Evolutionary conservation across 2,113 vertebrate genomes (phyloP), one percentile per base, ranked within the genome.

Genomic region (Morone chrysops): DNA sequence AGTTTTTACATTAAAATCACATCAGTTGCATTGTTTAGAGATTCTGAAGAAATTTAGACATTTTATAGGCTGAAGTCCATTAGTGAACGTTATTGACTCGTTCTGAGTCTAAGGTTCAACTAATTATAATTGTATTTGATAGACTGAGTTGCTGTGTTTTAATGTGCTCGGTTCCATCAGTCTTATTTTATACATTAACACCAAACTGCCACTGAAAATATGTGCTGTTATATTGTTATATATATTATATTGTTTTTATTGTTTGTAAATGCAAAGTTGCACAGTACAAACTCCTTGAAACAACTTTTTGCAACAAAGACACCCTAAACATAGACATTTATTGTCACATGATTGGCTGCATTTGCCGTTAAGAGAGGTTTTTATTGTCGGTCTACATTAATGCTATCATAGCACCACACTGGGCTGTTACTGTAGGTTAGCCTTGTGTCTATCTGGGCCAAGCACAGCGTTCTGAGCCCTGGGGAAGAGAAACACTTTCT

Each of bases 401-500:
- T 10, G 45, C 20, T n/a, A 2, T 60, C 17, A 14, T 0, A 22
- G 75, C 75, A 51, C 48, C 18, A 12, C 63, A n/a, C 62, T 60
- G 70, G 54, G 76, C 60, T 47, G 36, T 31, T 71, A 10, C 62
- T 69, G 70, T 8, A 66, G 87, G 87, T 74, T 71, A 70, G 65
- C 68, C 57, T 66, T 1, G 38, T 48, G 69, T 78, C 38, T 84
- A 83, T 89, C 78, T 90, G 87, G 91, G 91, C 88, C 83, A 80
- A 70, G 73, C 75, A n/a, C 75, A 72, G 51, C 14, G 68, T 18
- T 61, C 60, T 38, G 69, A 77, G 63, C 87, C 74, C 87, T 36
- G 68, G 88, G 88, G 86, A 88, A 2, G 79, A 89, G 87, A 84
- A 72, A 85, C 77, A 75, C 77, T 89, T 91, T 73, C 79, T 82